A percentile compares a stretch with the other conserved stretches of the same genome.
Evolutionary conservation across 2,797 vertebrate genomes (phyloP).

Genomic region (Acropternis orthonyx): DNA sequence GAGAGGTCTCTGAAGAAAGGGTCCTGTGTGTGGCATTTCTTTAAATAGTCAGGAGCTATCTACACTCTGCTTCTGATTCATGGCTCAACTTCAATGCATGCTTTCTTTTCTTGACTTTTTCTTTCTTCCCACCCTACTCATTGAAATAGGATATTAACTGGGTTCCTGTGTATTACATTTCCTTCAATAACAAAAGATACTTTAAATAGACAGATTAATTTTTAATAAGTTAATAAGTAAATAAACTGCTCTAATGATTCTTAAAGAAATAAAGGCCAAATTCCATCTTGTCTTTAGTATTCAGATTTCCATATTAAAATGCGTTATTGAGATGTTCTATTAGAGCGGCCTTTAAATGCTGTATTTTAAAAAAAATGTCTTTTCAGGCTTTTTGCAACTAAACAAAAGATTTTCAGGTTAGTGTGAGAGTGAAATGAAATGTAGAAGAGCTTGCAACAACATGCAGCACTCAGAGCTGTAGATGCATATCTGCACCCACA

Average conservation of each 20-base stretch:
- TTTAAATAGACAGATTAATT: background rate
- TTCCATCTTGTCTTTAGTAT: background rate
- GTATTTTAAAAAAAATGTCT: background rate
- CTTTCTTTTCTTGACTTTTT: background rate
- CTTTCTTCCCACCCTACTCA: fast-evolving
- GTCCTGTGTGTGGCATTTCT: background rate
- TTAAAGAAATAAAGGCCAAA: background rate
- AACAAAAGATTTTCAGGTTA: constrained; percentile 8
- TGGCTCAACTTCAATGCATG: background rate
- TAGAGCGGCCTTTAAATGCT: background rate
- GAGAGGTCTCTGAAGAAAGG: background rate
- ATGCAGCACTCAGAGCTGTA: constrained; percentile 3
- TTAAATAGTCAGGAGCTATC: background rate
- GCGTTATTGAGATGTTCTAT: background rate
- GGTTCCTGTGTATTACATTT: background rate
- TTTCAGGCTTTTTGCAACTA: background rate
- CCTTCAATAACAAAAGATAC: background rate
- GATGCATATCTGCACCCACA: constrained; percentile 34
- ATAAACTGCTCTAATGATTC: background rate
- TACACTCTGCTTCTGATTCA: background rate
- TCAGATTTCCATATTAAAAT: background rate
- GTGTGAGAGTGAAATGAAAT: background rate
- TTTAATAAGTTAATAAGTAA: background rate
- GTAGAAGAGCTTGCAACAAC: background rate
- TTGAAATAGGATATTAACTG: background rate